Conservation (phyloP, 2,113 vertebrate genomes). For the Carassius carassius region DNA sequence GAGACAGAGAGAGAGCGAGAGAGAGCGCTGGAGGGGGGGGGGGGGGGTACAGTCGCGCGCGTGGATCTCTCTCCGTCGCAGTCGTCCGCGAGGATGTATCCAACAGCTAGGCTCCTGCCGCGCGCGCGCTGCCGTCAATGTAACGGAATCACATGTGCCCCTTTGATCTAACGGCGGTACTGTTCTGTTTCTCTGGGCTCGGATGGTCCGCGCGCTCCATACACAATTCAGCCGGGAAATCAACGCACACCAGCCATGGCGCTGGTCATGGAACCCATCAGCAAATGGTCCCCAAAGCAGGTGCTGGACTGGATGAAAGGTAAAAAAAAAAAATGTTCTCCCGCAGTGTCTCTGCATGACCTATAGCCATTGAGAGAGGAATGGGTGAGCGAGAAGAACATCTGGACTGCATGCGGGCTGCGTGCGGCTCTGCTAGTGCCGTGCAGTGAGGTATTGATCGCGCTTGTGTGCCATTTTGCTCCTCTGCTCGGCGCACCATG, state of each 20-base stretch:
- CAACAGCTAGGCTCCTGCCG: slow-evolving; percentile 69
- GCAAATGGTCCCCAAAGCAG: slow-evolving; percentile 83
- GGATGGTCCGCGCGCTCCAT: slow-evolving; percentile 44
- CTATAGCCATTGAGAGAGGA: neutral
- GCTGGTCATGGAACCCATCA: slow-evolving; percentile 83
- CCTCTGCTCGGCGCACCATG: slow-evolving; percentile 25
- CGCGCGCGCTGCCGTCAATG: slow-evolving; percentile 21
- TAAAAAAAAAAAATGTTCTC: slow-evolving; percentile 54
- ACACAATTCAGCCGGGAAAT: slow-evolving; percentile 63
- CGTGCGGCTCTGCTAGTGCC: too few species aligned
- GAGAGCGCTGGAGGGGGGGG: slow-evolving; percentile 36
- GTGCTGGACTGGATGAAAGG: slow-evolving; percentile 86
- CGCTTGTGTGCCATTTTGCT: slow-evolving; percentile 47
- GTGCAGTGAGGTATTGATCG: slow-evolving; percentile 45
- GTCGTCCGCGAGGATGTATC: slow-evolving; percentile 59
- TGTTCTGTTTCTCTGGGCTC: slow-evolving; percentile 34
- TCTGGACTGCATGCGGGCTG: too few species aligned
- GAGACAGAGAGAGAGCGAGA: slow-evolving; percentile 30
- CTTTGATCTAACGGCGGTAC: slow-evolving; percentile 31
- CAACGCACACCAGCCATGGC: slow-evolving; percentile 77
- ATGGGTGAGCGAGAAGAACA: neutral
- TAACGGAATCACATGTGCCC: slow-evolving; percentile 46
- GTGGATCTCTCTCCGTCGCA: slow-evolving; percentile 73
- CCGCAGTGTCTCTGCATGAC: slow-evolving; percentile 3
- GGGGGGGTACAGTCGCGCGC: slow-evolving; percentile 54